Conservation (phyloP, 2,113 vertebrate genomes). For the Sporophila hypoxantha region DNA sequence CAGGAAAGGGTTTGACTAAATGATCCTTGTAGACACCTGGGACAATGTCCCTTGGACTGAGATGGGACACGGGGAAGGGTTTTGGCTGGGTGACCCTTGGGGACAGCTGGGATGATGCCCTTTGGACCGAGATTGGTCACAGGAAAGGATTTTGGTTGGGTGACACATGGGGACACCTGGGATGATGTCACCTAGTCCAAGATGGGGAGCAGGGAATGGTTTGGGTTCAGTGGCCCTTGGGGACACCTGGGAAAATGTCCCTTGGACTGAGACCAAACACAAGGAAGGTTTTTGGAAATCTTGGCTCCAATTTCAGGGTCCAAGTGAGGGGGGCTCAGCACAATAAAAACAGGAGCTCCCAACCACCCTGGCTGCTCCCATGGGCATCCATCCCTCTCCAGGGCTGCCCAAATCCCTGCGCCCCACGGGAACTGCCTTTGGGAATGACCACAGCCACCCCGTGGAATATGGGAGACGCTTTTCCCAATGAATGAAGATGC, state of each 20-base stretch:
- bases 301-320: fast-evolving
- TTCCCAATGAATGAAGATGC: fast-evolving
- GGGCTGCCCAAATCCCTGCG: neutral
- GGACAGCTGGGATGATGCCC: no score
- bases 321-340: neutral
- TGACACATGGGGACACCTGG: no score
- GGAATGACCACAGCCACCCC: fast-evolving
- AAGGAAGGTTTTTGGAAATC: neutral
- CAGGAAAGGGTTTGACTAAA: no score
- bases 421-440: neutral
- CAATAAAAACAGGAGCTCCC: neutral
- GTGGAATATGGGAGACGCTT: fast-evolving
- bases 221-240: neutral
- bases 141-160: no score
- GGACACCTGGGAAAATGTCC: neutral
- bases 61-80: no score
- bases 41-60: no score
- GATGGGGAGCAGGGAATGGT: no score
- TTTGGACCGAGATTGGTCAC: no score
- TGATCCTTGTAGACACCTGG: no score
- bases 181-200: no score
- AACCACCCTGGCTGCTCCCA: fast-evolving
- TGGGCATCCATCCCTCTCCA: neutral
- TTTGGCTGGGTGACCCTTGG: no score
- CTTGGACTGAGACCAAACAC: neutral